phyloP scores from a whole-genome alignment of 2,888 invertebrate species.

The Nemapogon koenigi region DNA sequence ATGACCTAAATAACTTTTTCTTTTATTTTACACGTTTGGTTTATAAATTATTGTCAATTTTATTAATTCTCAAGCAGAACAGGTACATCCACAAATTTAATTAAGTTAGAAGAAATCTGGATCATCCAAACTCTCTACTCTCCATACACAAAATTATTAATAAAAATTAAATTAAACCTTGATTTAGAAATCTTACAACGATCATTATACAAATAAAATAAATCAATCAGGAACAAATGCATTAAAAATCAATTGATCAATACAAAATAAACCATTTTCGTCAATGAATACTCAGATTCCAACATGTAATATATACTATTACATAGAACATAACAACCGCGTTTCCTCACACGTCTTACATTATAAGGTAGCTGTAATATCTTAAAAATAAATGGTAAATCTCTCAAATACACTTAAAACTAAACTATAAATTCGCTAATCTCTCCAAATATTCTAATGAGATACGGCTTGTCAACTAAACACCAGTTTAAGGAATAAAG shows the following conservation, averaged over 20 bases:
- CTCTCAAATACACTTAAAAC: slow-evolving; percentile 51
- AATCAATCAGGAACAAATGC: slow-evolving; percentile 66
- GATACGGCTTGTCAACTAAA: slow-evolving; percentile 51
- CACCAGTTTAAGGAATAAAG: too few relatives aligned
- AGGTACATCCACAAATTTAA: too few relatives aligned
- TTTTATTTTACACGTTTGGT: background rate
- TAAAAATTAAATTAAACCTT: slow-evolving; percentile 46
- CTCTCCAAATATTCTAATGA: slow-evolving; percentile 58
- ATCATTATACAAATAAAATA: slow-evolving; percentile 46
- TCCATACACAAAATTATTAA: slow-evolving; percentile 27
- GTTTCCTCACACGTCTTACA: slow-evolving; percentile 29
- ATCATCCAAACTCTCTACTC: slow-evolving; percentile 39
- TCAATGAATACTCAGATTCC: slow-evolving; percentile 35
- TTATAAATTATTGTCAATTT: too few relatives aligned
- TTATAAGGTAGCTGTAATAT: slow-evolving; percentile 50
- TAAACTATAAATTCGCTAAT: slow-evolving; percentile 61
- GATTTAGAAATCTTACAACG: slow-evolving; percentile 43
- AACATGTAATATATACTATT: slow-evolving; percentile 50
- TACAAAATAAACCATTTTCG: slow-evolving; percentile 39
- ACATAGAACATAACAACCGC: slow-evolving; percentile 57
- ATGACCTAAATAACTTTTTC: slow-evolving; percentile 32
- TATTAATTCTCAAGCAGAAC: too few relatives aligned
- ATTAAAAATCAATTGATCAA: slow-evolving; percentile 52
- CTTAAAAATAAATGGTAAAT: slow-evolving; percentile 60
- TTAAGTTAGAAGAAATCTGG: too few relatives aligned